Evolutionary conservation across 2,113 vertebrate genomes (phyloP).

Genomic region (Sylvia atricapilla): DNA sequence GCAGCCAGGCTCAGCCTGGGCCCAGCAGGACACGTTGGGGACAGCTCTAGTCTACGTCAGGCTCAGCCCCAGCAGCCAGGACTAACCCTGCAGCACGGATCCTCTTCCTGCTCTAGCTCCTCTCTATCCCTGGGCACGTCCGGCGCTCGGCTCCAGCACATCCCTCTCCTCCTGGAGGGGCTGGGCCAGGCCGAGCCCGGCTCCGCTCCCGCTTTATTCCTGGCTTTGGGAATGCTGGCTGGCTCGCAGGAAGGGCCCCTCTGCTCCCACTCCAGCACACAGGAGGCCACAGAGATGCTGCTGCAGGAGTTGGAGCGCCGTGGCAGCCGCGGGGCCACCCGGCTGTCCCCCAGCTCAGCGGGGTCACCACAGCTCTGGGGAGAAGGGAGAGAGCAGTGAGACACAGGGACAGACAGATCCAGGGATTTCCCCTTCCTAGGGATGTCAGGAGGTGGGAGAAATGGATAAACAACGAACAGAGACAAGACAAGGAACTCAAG

Average conservation of each 20-base stretch:
- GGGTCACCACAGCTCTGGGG: constrained; percentile 70
- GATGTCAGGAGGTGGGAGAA: neutral
- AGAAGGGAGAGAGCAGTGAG: constrained; percentile 46
- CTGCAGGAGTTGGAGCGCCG: constrained; percentile 79
- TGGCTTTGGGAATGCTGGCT: constrained; percentile 46
- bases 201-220: constrained; percentile 74
- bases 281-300: constrained; percentile 92
- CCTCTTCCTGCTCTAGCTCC: constrained; percentile 82
- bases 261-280: constrained; percentile 91
- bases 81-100: constrained; percentile 84
- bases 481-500: fast-evolving
- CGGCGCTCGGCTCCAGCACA: constrained; percentile 75
- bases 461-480: neutral
- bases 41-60: neutral
- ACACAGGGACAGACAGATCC: neutral
- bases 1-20: neutral
- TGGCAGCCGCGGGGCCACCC: neutral
- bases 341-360: constrained; percentile 51
- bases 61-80: neutral
- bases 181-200: constrained; percentile 65
- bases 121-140: constrained; percentile 62
- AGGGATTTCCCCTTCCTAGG: neutral
- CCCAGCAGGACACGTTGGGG: neutral
- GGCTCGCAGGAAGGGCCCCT: constrained; percentile 76
- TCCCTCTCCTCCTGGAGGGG: constrained; percentile 86